phyloP scores from a whole-genome alignment of 1,140 invertebrate genomes.

The Hypothenemus hampei region DNA sequence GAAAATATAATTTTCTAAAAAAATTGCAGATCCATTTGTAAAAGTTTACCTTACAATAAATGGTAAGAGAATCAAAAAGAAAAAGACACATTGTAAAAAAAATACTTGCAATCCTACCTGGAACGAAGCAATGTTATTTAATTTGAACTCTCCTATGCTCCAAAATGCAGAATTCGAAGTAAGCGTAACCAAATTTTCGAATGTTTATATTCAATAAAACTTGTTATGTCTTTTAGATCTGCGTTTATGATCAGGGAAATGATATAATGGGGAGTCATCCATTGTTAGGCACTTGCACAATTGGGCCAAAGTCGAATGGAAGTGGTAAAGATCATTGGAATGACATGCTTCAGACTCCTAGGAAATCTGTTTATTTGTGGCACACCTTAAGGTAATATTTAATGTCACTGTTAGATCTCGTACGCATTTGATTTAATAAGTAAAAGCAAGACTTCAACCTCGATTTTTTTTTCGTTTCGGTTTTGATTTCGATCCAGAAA shows the following conservation, averaged over 20 bases:
- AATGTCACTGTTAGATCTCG: too few species aligned
- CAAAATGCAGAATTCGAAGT: slow-evolving; percentile 72
- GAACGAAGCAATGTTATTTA: slow-evolving; percentile 92
- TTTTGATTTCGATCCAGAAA: too few species aligned
- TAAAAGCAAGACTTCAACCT: too few species aligned
- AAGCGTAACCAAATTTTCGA: background rate
- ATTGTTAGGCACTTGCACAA: slow-evolving; percentile 65
- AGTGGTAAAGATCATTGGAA: slow-evolving; percentile 69
- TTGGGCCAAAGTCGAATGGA: slow-evolving; percentile 60
- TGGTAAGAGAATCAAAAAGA: slow-evolving; percentile 78
- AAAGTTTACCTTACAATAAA: slow-evolving; percentile 86
- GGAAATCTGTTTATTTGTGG: slow-evolving; percentile 79
- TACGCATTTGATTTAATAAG: too few species aligned
- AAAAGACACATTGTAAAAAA: slow-evolving; percentile 87
- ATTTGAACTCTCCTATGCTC: slow-evolving; percentile 65
- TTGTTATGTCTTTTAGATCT: slow-evolving; percentile 46
- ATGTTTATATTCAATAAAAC: background rate
- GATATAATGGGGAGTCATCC: slow-evolving; percentile 64
- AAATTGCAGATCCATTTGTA: slow-evolving; percentile 73
- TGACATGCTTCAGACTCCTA: slow-evolving; percentile 73
- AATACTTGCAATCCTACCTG: slow-evolving; percentile 86
- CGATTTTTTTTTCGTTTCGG: too few species aligned
- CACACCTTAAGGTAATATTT: slow-evolving; percentile 70
- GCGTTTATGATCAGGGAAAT: slow-evolving; percentile 55
- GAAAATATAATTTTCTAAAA: slow-evolving; percentile 22